Conservation (phyloP, 2,888 invertebrate species). For the Stenotaenia linearis region DNA sequence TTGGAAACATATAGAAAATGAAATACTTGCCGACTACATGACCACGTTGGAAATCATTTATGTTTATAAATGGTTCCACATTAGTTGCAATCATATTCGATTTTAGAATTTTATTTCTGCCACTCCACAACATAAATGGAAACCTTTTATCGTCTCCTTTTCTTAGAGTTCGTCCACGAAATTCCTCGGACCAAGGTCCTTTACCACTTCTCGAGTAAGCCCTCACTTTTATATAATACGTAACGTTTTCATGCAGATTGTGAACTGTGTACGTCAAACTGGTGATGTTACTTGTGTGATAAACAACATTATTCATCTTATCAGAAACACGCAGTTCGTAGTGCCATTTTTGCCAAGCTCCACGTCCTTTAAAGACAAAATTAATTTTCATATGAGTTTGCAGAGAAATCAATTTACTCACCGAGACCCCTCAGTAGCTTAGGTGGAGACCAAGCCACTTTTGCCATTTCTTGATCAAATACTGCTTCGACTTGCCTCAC, state of each 20-base stretch:
- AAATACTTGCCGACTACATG: conserved; percentile 36
- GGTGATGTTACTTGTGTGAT: conserved; percentile 36
- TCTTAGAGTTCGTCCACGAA: conserved; percentile 59
- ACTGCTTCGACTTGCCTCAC: conserved; percentile 75
- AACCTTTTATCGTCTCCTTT: conserved; percentile 32
- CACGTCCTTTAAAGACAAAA: conserved; percentile 50
- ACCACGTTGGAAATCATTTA: conserved; percentile 51
- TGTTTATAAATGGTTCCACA: conserved; percentile 62
- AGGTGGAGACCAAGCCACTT: conserved; percentile 76
- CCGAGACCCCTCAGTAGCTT: conserved; percentile 69
- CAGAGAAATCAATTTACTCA: conserved; percentile 44
- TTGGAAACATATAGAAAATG: neutral
- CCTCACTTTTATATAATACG: conserved; percentile 71
- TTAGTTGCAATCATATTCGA: conserved; percentile 77
- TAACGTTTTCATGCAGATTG: conserved; percentile 64
- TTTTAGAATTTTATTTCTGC: conserved; percentile 66
- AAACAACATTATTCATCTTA: conserved; percentile 52
- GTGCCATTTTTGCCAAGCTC: conserved; percentile 68
- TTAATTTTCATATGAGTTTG: neutral
- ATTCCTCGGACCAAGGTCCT: conserved; percentile 68
- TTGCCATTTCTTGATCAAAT: conserved; percentile 60
- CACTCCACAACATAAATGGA: conserved; percentile 58
- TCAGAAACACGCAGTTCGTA: conserved; percentile 60
- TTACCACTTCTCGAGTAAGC: conserved; percentile 68
- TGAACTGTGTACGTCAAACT: conserved; percentile 53